phyloP scores from a whole-genome alignment of 2,113 vertebrate species.

The Callipepla californica region DNA sequence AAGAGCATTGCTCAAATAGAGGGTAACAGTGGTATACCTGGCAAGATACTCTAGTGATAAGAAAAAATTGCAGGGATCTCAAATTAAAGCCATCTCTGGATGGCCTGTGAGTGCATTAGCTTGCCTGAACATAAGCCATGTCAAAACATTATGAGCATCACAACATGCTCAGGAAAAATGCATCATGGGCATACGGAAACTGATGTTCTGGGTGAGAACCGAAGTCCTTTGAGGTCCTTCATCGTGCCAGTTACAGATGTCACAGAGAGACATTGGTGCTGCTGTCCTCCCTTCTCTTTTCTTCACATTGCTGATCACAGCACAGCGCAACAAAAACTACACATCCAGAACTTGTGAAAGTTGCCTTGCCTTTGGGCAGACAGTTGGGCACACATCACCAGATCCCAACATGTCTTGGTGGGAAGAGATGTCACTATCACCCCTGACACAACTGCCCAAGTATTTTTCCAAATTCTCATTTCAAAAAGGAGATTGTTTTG shows the following conservation, averaged over 20 bases:
- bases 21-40: not conserved
- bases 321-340: not conserved
- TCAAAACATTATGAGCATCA: not conserved
- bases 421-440: not conserved
- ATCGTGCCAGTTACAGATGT: not conserved
- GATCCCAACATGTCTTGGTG: not conserved
- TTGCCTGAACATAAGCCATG: not conserved
- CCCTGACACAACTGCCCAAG: not conserved
- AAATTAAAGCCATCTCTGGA: not conserved
- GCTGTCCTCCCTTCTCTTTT: not conserved
- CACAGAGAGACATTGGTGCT: not conserved
- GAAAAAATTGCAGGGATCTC: not conserved
- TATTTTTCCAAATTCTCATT: not conserved
- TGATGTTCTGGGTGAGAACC: not conserved
- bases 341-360: not conserved
- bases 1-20: not conserved
- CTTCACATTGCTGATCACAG: not conserved
- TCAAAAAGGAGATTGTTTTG: not conserved
- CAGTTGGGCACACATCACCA: not conserved
- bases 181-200: rapidly evolving
- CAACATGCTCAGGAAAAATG: not conserved
- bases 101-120: not conserved
- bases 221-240: not conserved
- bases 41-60: not conserved
- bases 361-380: not conserved